A percentile compares a stretch with the other conserved stretches of the same genome.
Evolutionary conservation across 1,140 invertebrate genomes (phyloP).

Genomic region (Trissolcus basalis): DNA sequence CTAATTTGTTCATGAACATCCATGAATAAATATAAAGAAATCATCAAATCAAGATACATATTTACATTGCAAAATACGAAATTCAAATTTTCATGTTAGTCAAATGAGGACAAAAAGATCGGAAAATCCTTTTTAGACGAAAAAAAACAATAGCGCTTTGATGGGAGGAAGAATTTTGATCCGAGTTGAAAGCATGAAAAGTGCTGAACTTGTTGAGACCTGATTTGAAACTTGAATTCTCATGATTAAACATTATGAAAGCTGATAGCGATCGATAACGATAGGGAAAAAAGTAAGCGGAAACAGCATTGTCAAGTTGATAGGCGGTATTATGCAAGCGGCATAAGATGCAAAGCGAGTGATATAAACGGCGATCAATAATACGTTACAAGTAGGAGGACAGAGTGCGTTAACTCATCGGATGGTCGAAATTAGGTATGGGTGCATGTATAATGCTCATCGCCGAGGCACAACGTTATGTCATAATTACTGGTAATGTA

Average conservation of each 20-base stretch:
- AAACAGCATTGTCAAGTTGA: slow-evolving; percentile 3
- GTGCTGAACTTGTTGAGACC: not conserved
- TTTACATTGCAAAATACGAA: too few relatives aligned
- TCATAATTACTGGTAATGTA: slow-evolving; percentile 57
- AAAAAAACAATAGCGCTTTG: too few relatives aligned
- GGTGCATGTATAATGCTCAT: slow-evolving; percentile 41
- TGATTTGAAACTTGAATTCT: not conserved
- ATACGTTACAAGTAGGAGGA: slow-evolving; percentile 21
- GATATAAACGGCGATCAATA: slow-evolving; percentile 47
- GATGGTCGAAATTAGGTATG: slow-evolving; percentile 45
- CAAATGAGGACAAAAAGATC: too few relatives aligned
- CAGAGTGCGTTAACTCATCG: slow-evolving; percentile 41
- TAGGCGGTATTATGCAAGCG: slow-evolving; percentile 21
- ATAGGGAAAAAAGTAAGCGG: slow-evolving; percentile 1
- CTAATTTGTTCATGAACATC: too few relatives aligned
- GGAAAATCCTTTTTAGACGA: too few relatives aligned
- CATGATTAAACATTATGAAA: not conserved
- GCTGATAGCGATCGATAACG: not conserved
- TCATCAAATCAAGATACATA: too few relatives aligned
- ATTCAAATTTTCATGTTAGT: too few relatives aligned
- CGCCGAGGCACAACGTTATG: slow-evolving; percentile 48
- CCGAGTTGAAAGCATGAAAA: not conserved
- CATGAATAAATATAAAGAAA: too few relatives aligned
- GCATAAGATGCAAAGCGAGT: slow-evolving; percentile 14
- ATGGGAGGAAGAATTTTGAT: too few relatives aligned